These are phyloP conservation scores for Melitaea athalia DNA, from an alignment of 2,888 invertebrate genomes.

Conservation along the genomic window DNA sequence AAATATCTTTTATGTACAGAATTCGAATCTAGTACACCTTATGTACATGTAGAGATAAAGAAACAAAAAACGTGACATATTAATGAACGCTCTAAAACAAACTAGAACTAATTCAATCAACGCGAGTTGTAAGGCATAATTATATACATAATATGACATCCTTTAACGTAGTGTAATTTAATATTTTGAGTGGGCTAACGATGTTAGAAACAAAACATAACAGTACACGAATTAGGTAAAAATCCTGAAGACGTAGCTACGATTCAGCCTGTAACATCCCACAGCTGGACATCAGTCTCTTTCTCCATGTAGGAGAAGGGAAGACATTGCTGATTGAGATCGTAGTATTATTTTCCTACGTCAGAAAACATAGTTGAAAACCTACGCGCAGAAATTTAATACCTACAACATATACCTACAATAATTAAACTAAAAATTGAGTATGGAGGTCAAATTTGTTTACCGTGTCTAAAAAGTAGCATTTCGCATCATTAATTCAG, in stretches of 20 bases:
- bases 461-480: constrained; percentile 41
- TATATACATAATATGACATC: too few species aligned
- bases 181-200: background rate
- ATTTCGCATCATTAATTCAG: constrained; percentile 46
- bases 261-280: too few species aligned
- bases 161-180: too few species aligned
- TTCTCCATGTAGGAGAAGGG: background rate
- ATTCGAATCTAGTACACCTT: too few species aligned
- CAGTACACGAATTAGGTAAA: constrained; percentile 1
- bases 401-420: background rate
- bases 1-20: too few species aligned
- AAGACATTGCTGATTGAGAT: background rate
- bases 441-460: constrained; percentile 59
- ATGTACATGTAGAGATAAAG: too few species aligned
- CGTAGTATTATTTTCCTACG: background rate
- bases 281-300: too few species aligned
- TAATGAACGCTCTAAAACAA: too few species aligned
- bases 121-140: too few species aligned
- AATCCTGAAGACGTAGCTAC: background rate
- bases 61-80: too few species aligned
- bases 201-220: background rate
- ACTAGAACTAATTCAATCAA: too few species aligned
- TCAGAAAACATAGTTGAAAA: background rate
- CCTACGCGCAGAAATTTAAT: background rate
- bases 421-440: constrained; percentile 23